Conservation (phyloP, 2,888 invertebrate genomes). For the Eretmocerus hayati region DNA sequence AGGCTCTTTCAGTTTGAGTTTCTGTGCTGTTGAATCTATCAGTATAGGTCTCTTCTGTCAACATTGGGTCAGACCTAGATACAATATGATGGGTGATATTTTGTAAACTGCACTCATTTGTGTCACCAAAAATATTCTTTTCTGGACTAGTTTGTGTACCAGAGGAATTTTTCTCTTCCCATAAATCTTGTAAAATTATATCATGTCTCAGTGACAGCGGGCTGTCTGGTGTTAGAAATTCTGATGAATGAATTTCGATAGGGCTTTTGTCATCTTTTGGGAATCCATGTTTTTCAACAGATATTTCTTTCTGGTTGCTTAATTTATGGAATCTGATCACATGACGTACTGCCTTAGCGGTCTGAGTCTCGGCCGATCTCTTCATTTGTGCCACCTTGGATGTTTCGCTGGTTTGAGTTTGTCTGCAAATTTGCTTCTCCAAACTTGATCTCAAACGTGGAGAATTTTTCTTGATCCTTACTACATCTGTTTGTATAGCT, state of each 20-base stretch:
- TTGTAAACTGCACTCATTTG: conserved; percentile 36
- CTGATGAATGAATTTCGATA: conserved; percentile 26
- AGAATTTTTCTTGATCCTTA: conserved; percentile 27
- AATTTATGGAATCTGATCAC: conserved; percentile 18
- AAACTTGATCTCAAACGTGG: conserved; percentile 24
- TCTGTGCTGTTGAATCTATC: conserved; percentile 40
- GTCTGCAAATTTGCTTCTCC: conserved; percentile 32
- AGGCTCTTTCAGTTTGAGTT: conserved; percentile 42
- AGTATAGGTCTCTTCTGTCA: conserved; percentile 35
- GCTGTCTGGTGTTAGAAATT: conserved; percentile 37
- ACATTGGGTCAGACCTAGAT: conserved; percentile 39
- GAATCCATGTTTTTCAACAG: conserved; percentile 22
- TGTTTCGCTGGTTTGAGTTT: conserved; percentile 38
- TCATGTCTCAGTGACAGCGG: conserved; percentile 39
- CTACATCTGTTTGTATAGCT: conserved; percentile 39
- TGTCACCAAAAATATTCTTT: conserved; percentile 36
- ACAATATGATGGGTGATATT: conserved; percentile 28
- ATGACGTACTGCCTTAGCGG: conserved; percentile 25
- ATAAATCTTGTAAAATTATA: conserved; percentile 39
- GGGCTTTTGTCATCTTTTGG: conserved; percentile 30
- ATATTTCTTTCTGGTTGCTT: conserved; percentile 16
- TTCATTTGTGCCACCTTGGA: conserved; percentile 30
- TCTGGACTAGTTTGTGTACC: conserved; percentile 44
- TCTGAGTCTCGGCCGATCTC: conserved; percentile 41
- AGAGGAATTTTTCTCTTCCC: conserved; percentile 42